Percentiles rank a stretch among this genome's conserved stretches.
These are phyloP conservation scores for Octopus sinensis DNA, from an alignment of 1,140 invertebrate genomes.

Conservation along the genomic window DNA sequence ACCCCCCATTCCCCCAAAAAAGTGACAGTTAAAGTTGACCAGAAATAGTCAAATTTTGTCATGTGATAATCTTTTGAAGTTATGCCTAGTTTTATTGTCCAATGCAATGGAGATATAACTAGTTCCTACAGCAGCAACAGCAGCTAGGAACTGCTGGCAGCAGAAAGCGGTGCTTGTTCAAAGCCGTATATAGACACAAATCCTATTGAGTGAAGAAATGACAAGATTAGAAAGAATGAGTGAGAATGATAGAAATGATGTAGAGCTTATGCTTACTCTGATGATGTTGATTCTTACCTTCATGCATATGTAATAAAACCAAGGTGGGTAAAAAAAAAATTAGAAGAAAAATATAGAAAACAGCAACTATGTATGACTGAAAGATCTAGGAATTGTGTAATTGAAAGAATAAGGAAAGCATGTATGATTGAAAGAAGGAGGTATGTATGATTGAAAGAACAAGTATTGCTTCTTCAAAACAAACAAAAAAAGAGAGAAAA, in stretches of 20 bases:
- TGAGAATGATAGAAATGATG: not conserved
- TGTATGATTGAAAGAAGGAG: no score
- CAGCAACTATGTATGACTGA: no score
- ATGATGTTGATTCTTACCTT: not conserved
- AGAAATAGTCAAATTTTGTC: not conserved
- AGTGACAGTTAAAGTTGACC: not conserved
- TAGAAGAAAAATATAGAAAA: no score
- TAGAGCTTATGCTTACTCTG: not conserved
- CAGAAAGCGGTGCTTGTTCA: not conserved
- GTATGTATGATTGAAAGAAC: no score
- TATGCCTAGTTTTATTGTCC: conserved; percentile 12
- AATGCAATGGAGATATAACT: conserved; percentile 4
- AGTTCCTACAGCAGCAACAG: not conserved
- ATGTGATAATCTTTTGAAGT: conserved; percentile 8
- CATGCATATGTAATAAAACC: no score
- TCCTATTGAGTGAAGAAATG: not conserved
- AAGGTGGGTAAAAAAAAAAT: no score
- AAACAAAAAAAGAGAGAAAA: no score
- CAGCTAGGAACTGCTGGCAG: not conserved
- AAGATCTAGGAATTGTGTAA: no score
- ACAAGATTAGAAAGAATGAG: not conserved
- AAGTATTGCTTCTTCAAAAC: no score
- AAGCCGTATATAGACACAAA: not conserved
- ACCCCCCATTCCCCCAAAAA: not conserved
- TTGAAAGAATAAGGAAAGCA: no score